Evolutionary conservation across 2,113 vertebrate genomes (phyloP).

Genomic region (Coryphaenoides rupestris): DNA sequence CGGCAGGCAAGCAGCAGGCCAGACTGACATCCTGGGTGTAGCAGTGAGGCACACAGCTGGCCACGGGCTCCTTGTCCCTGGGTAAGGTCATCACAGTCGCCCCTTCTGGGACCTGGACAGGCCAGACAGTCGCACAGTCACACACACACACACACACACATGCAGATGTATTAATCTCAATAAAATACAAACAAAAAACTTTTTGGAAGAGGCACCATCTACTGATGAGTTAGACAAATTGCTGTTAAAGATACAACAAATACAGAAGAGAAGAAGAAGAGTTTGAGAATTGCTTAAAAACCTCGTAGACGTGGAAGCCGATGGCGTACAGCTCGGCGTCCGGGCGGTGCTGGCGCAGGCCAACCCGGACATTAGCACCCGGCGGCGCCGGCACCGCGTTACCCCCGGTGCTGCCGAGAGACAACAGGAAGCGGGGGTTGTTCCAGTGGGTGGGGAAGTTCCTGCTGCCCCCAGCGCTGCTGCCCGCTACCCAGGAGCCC

Average conservation of each 20-base stretch:
- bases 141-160: not conserved
- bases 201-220: no score
- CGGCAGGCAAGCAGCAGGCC: conserved; percentile 78
- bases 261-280: no score
- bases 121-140: conserved; percentile 12
- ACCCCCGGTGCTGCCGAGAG: conserved; percentile 67
- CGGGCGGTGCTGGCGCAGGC: conserved; percentile 79
- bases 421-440: conserved; percentile 85
- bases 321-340: conserved; percentile 80
- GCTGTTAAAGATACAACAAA: no score
- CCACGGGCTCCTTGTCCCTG: conserved; percentile 74
- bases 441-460: conserved; percentile 86
- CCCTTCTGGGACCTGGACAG: conserved; percentile 47
- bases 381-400: conserved; percentile 49
- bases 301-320: conserved; percentile 94
- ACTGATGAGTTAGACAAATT: no score
- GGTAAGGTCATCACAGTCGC: conserved; percentile 31
- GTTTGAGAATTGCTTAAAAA: conserved; percentile 40
- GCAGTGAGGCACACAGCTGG: conserved; percentile 88
- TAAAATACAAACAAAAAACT: no score
- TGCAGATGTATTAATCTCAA: no score
- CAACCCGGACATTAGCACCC: conserved; percentile 75
- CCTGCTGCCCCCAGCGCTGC: conserved; percentile 87
- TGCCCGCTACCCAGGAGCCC: conserved; percentile 81
- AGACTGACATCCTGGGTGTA: conserved; percentile 84